Evolutionary conservation across 1,140 invertebrate species (phyloP).

Genomic region (Drosophila pseudoobscura): DNA sequence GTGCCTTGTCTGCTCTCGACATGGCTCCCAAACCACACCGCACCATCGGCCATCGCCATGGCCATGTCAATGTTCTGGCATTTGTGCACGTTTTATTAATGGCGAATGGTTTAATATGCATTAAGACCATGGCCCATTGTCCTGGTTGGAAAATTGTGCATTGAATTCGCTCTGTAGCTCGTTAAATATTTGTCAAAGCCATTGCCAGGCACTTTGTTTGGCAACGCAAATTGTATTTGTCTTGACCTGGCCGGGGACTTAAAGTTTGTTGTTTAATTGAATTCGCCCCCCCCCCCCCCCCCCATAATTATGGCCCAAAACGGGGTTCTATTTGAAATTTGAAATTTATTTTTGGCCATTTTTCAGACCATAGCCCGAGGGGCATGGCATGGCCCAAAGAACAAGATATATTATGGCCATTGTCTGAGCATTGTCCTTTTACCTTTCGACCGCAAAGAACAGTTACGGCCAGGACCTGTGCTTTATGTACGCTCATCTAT

Average conservation of each 20-base stretch:
- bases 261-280: constrained; percentile 51
- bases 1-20: constrained; percentile 38
- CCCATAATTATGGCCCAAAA: constrained; percentile 37
- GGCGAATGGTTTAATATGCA: constrained; percentile 55
- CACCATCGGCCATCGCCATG: no score
- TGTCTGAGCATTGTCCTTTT: constrained; percentile 63
- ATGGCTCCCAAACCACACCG: background rate
- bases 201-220: constrained; percentile 51
- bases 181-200: constrained; percentile 50
- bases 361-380: constrained; percentile 23
- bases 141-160: constrained; percentile 44
- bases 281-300: no score
- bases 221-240: constrained; percentile 49
- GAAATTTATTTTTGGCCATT: constrained; percentile 54
- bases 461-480: constrained; percentile 27
- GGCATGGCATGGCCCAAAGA: constrained; percentile 26
- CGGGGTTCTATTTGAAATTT: constrained; percentile 62
- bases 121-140: constrained; percentile 54
- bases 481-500: constrained; percentile 61
- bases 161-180: constrained; percentile 32
- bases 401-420: constrained; percentile 59
- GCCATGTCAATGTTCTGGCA: constrained; percentile 38
- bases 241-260: constrained; percentile 30
- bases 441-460: constrained; percentile 20
- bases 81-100: constrained; percentile 74